A percentile compares a stretch with the other conserved stretches of the same genome.
These are phyloP conservation scores for Artibeus lituratus DNA, from an alignment of 2,797 vertebrate species.

Conservation along the genomic window DNA sequence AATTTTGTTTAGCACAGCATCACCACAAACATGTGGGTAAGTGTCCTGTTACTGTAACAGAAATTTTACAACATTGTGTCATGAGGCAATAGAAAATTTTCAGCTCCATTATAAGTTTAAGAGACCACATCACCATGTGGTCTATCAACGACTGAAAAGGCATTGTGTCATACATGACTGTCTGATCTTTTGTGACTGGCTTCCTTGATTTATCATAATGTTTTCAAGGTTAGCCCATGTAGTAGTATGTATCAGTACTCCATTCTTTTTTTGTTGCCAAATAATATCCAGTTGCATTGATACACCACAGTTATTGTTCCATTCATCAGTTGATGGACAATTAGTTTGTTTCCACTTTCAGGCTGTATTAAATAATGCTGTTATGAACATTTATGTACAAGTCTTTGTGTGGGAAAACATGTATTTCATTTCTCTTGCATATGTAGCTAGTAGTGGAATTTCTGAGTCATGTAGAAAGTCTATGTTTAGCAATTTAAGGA, in stretches of 20 bases:
- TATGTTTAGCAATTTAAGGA: background rate
- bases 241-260: background rate
- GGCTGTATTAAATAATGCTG: background rate
- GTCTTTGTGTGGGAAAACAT: background rate
- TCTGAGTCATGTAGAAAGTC: background rate
- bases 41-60: too few species aligned
- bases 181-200: background rate
- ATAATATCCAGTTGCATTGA: background rate
- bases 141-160: background rate
- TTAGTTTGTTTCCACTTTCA: background rate
- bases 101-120: background rate
- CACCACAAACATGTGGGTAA: background rate
- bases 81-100: background rate
- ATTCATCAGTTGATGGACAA: background rate
- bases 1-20: background rate
- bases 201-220: background rate
- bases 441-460: background rate
- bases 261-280: background rate
- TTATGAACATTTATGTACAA: background rate
- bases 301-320: background rate
- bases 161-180: background rate
- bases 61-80: background rate
- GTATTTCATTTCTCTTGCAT: background rate
- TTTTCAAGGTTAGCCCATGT: background rate
- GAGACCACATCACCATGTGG: background rate